Evolutionary conservation across 2,113 vertebrate genomes (phyloP), one percentile per base, ranked within the genome.

Genomic region (Tyto alba): DNA sequence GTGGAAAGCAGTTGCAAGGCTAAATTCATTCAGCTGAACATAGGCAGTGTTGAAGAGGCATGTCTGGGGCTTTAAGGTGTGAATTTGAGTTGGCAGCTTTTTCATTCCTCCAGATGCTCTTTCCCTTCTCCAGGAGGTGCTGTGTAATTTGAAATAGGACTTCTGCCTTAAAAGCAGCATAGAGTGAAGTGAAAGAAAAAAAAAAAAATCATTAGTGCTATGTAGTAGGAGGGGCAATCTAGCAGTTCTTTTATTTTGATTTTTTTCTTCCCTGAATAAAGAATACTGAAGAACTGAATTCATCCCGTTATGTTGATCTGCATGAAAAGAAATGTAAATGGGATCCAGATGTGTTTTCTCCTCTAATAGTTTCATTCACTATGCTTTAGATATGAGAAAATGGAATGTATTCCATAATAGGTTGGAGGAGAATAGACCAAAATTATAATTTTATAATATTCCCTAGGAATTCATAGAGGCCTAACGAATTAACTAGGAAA

Each of bases 401-500:
- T 94, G 63, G 87, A 92, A 95, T 93, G 83, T 90, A 56, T 94
- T 94, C 91, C 8, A 2, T 95, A 97, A 94, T 88, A 91, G 86
- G 90, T 85, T 96, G 77, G 85, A 93, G 95, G 75, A 97, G 93
- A 96, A 97, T 92, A 94, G 93, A 95, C 81, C 62, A 95, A 95
- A 96, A 96, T 96, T 88, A 93, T 95, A 94, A 97, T 97, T 95
- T 96, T 95, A 93, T 95, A 93, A 77, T 97, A 97, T 96, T 97
- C 95, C 95, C 87, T 94, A 63, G 93, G 94, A 96, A 96, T 96
- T 97, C 93, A 90, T 67, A 95, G 94, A 96, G 92, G 74, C 92
- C 93, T 96, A 96, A 96, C 40, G 6, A 97, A 97, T 97, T 97
- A 97, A 97, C 95, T 96, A 84, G 95, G 88, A 97, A 96, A 95